Evolutionary conservation across 2,888 invertebrate genomes (phyloP).

Genomic region (Apotomis betuletana): DNA sequence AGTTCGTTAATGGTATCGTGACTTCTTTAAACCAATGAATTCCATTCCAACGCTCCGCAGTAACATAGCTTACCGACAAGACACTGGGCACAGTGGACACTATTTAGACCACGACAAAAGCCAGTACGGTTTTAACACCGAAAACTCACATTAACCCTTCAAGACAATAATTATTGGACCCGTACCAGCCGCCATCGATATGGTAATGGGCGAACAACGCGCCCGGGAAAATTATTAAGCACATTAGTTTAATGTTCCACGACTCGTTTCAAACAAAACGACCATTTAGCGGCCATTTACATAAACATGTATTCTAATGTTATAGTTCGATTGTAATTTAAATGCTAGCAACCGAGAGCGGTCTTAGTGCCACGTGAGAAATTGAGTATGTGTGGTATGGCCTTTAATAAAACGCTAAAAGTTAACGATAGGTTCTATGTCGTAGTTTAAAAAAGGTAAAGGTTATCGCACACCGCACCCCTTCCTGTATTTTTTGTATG

Average conservation of each 20-base stretch:
- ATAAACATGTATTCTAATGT: constrained; percentile 50
- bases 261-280: constrained; percentile 48
- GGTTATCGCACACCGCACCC: no score
- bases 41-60: neutral
- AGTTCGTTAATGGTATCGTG: no score
- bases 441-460: no score
- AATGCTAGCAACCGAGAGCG: constrained; percentile 46
- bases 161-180: constrained; percentile 33
- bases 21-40: neutral
- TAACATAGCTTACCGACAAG: neutral
- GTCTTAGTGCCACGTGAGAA: constrained; percentile 1
- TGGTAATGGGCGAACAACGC: constrained; percentile 47
- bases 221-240: constrained; percentile 53
- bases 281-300: constrained; percentile 49
- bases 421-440: no score
- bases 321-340: constrained; percentile 42
- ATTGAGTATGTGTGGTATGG: neutral
- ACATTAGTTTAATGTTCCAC: constrained; percentile 61
- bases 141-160: constrained; percentile 34
- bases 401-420: no score
- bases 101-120: constrained; percentile 3
- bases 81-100: neutral
- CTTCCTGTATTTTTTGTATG: no score
- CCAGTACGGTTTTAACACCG: constrained; percentile 21
- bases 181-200: constrained; percentile 45